Conservation (phyloP, 2,797 vertebrate genomes). For the Pachyuromys duprasi region DNA sequence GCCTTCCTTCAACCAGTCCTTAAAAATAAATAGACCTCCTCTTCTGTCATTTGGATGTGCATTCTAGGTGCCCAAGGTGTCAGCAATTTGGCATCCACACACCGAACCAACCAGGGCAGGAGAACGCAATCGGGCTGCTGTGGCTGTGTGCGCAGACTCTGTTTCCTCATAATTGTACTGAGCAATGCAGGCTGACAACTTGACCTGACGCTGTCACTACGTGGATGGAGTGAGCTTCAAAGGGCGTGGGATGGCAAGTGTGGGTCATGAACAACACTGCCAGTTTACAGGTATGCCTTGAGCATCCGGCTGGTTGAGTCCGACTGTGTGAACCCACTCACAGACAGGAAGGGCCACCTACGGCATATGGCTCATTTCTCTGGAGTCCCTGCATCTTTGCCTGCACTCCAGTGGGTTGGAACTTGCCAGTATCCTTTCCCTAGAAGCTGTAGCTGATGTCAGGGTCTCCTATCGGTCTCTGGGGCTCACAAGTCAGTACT, state of each 20-base stretch:
- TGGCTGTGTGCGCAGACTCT: too few species aligned
- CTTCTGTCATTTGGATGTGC: background rate
- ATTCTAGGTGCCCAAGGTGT: too few species aligned
- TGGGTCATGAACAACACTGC: background rate
- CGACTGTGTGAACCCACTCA: background rate
- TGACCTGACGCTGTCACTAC: rapidly evolving
- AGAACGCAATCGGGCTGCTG: too few species aligned
- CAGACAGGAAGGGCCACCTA: background rate
- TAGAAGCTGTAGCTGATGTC: background rate
- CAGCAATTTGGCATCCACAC: background rate
- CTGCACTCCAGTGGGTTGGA: rapidly evolving
- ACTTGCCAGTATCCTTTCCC: background rate
- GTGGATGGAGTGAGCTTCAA: background rate
- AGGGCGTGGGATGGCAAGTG: rapidly evolving
- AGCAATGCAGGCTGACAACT: background rate
- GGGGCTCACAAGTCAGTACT: background rate
- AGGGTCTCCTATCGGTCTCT: background rate
- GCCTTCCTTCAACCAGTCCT: background rate
- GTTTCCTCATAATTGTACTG: background rate
- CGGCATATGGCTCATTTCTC: background rate
- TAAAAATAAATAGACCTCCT: background rate
- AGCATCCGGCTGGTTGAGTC: background rate
- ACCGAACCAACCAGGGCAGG: rapidly evolving
- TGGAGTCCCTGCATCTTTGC: rapidly evolving
- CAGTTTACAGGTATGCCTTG: background rate